Evolutionary conservation across 2,113 vertebrate species (phyloP), one percentile per base, ranked within the genome.

Genomic region (Rhegmatorhina hoffmannsi): DNA sequence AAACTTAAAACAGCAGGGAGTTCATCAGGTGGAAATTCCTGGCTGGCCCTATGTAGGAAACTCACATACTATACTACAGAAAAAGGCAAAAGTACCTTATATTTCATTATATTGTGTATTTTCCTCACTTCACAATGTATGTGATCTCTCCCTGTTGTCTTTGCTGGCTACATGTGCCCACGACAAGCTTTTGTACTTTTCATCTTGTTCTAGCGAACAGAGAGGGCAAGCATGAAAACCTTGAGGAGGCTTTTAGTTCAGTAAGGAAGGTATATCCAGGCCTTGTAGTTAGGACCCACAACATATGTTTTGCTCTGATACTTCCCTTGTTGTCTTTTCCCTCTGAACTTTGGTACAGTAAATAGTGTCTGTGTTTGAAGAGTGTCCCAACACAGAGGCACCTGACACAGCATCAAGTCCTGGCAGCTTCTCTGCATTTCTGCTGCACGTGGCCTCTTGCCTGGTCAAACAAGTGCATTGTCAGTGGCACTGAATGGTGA

Each of bases 291-390:
- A 43, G 52, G 64, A 63, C 36, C 18, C 9, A 5, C 11, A 34
- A 60, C 10, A 2, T 68, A 9, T 0, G 0, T 49, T 90, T 78
- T 91, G 68, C 40, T 78, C 34, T 77, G 38, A 13, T 84, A 7
- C 55, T 86, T 72, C 40, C 36, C 63, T 66, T 75, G 47, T 67
- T 81, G 47, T 84, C 44, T n/a, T 70, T 87, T 53, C 58, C 49
- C 58, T 75, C 49, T 92, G 91, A 79, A 83, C 92, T 90, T 87
- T 36, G 80, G 80, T 67, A 69, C 11, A 26, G 33, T 67, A 77
- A 90, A 84, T 31, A 81, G n/a, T 0, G 2, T 29, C 34, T 2
- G 1, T 94, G 56, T 90, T 86, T 92, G 92, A 94, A 88, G 55
- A 85, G 44, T 0, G 0, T 84, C 43, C 83, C 20, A 44, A n/a